Evolutionary conservation across 2,888 invertebrate species (phyloP), one percentile per base, ranked within the genome.

Genomic region (Caenorhabditis doughertyi): DNA sequence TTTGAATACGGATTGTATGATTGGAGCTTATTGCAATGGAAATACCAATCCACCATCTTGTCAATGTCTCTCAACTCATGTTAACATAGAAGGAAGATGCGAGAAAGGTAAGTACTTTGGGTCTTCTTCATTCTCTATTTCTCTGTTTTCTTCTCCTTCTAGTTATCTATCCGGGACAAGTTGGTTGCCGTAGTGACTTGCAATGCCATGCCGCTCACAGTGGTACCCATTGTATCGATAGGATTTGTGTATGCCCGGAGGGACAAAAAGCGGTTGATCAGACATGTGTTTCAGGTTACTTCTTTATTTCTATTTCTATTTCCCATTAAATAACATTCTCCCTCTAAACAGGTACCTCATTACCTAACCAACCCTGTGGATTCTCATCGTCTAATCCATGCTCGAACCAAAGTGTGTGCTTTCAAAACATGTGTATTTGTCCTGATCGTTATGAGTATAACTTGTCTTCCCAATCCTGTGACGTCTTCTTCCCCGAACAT

Each of bases 131-230:
- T 7, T 39, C 23, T 60, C 60, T 60, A 60, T 60, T 60, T 27
- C 35, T 49, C 58, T 60, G 62, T 60, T 74, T 23, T 64, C 42
- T 42, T 81, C 74, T 44, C 60, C 81, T 86, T 89, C 79, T 84
- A 92, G 92, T 92, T 47, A 86, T 92, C 79, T 92, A 89, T 79
- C 92, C 92, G 35, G 92, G 92, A 32, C 91, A 92, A 83, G 77
- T 82, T 65, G 92, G 92, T 60, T 92, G 92, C 79, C 86, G 87
- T 47, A 83, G 82, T 81, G 90, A 92, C 81, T 79, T 79, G 55
- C 92, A 92, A 84, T 92, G 92, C 81, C 72, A 88, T 35, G 88
- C 92, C 3, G 91, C 90, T 64, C 88, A 89, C 65, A 82, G 88
- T 7, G 89, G 89, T n/a, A 86, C 92, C 16, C 70, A 77, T 25